These are phyloP conservation scores for Leptopilina boulardi DNA, from an alignment of 1,140 invertebrate species.

Conservation along the genomic window DNA sequence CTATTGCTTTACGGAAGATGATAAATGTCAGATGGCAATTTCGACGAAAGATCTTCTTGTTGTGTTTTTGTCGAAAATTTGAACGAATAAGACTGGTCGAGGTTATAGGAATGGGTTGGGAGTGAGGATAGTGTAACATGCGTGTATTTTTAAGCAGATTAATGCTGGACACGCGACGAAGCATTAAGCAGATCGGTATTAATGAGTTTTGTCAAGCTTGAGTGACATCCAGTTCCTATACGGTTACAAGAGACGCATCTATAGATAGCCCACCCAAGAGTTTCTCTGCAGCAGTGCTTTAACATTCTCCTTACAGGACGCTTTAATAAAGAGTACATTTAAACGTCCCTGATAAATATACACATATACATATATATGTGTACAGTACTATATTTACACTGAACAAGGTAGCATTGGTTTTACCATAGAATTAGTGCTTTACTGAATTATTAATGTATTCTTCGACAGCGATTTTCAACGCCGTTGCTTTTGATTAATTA, in stretches of 20 bases:
- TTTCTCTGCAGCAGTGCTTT: slow-evolving; percentile 62
- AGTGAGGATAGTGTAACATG: slow-evolving; percentile 6
- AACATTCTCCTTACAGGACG: slow-evolving; percentile 57
- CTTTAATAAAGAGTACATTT: slow-evolving; percentile 42
- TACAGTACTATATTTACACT: slow-evolving; percentile 31
- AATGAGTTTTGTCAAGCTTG: slow-evolving; percentile 76
- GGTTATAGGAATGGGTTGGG: not conserved
- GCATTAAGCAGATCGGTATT: slow-evolving; percentile 76
- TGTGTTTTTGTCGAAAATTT: no score
- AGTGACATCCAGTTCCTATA: slow-evolving; percentile 73
- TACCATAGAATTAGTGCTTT: not conserved
- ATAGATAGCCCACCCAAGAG: slow-evolving; percentile 75
- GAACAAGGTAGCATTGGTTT: slow-evolving; percentile 5
- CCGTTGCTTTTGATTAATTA: slow-evolving; percentile 4
- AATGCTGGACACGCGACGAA: slow-evolving; percentile 73
- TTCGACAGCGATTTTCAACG: slow-evolving; percentile 21
- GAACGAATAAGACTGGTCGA: not conserved
- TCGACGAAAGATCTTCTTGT: not conserved
- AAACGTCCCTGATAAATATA: slow-evolving; percentile 39
- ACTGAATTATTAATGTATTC: slow-evolving; percentile 19
- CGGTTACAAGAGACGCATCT: slow-evolving; percentile 72
- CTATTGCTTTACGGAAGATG: not conserved
- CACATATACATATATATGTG: not conserved
- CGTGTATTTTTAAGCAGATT: slow-evolving; percentile 75
- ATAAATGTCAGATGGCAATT: not conserved